Evolutionary conservation across 2,888 invertebrate species (phyloP).

Genomic region (Caenorhabditis imperialis): DNA sequence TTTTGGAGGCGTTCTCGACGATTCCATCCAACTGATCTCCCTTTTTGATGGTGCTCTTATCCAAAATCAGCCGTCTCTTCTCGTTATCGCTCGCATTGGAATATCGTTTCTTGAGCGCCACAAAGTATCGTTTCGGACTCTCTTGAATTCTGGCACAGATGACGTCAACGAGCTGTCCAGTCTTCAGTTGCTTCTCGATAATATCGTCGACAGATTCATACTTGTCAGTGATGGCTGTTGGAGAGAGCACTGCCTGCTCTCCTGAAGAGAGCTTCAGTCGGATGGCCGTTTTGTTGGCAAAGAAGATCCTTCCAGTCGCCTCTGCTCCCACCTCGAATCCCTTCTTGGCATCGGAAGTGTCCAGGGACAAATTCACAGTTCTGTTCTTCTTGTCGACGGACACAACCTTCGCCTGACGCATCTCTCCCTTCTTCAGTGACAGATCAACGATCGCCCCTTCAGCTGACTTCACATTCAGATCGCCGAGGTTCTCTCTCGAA

Average conservation of each 20-base stretch:
- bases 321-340: conserved; percentile 22
- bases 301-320: conserved; percentile 43
- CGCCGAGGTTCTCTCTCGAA: conserved; percentile 42
- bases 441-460: conserved; percentile 36
- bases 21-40: conserved; percentile 49
- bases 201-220: conserved; percentile 47
- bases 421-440: conserved; percentile 30
- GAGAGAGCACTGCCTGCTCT: conserved; percentile 55
- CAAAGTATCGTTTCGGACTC: conserved; percentile 40
- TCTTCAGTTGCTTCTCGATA: conserved; percentile 27
- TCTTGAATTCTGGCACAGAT: conserved; percentile 23
- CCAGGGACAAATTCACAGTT: conserved; percentile 19
- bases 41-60: conserved; percentile 7
- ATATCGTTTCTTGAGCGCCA: conserved; percentile 28
- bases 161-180: conserved; percentile 44
- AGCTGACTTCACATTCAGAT: conserved; percentile 20
- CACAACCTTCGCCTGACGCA: conserved; percentile 20
- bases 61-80: conserved; percentile 25
- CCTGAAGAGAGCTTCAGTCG: conserved; percentile 53
- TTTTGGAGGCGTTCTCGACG: conserved; percentile 29
- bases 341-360: background rate
- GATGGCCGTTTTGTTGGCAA: conserved; percentile 5
- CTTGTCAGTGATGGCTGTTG: conserved; percentile 53
- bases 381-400: conserved; percentile 34
- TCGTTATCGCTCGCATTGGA: background rate